Percentiles rank a stretch among this genome's conserved stretches.
These are phyloP conservation scores for Oophaga sylvatica DNA, from an alignment of 2,797 vertebrate genomes.

Conservation along the genomic window DNA sequence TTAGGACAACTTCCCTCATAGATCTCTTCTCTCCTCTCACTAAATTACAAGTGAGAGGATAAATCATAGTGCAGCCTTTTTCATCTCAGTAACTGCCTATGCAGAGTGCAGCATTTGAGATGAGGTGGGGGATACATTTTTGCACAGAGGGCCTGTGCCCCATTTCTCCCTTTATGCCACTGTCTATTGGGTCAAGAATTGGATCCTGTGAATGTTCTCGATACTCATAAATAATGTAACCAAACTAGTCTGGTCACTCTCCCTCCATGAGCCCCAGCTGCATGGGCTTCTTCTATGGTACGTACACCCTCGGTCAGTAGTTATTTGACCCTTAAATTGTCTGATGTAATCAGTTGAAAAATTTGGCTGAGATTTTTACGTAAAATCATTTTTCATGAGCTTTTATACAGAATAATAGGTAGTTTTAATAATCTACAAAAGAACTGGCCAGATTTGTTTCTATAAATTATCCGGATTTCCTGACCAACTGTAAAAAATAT, in stretches of 20 bases:
- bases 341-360: not conserved
- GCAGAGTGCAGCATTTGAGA: too few relatives aligned
- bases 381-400: not conserved
- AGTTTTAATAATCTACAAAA: not conserved
- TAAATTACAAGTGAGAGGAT: too few relatives aligned
- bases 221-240: not conserved
- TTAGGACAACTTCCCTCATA: too few relatives aligned
- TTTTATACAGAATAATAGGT: not conserved
- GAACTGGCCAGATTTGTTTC: not conserved
- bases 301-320: not conserved
- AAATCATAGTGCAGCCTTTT: too few relatives aligned
- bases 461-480: conserved; percentile 10
- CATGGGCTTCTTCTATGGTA: not conserved
- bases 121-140: too few relatives aligned
- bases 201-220: too few relatives aligned
- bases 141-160: too few relatives aligned
- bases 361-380: not conserved
- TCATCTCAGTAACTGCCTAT: too few relatives aligned
- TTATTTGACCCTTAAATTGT: not conserved
- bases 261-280: not conserved
- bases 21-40: too few relatives aligned
- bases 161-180: too few relatives aligned
- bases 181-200: too few relatives aligned
- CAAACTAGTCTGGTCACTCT: not conserved
- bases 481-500: conserved; percentile 6